Evolutionary conservation across 2,113 vertebrate species (phyloP).

Genomic region (Cacatua alba): DNA sequence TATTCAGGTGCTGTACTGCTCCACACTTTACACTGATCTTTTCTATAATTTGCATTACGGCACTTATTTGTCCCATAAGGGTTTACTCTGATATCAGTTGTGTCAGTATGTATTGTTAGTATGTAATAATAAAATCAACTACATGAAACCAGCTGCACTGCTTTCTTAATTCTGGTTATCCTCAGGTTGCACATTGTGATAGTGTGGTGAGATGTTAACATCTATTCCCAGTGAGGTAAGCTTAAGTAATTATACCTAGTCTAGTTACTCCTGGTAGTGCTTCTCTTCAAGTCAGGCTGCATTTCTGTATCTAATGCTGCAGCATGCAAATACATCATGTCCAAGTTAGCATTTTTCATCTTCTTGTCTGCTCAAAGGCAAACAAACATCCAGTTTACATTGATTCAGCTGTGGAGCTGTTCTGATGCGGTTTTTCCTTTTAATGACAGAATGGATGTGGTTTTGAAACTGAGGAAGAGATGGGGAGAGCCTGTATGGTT

Average conservation of each 20-base stretch:
- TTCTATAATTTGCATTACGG: not conserved
- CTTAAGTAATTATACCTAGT: not conserved
- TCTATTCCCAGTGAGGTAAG: not conserved
- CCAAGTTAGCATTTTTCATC: not conserved
- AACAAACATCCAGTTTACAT: not conserved
- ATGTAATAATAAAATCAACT: slow-evolving; percentile 58
- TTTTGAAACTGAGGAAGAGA: not conserved
- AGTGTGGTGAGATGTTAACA: not conserved
- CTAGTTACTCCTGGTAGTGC: not conserved
- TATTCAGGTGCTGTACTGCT: not conserved
- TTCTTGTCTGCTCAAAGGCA: not conserved
- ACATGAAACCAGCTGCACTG: not conserved
- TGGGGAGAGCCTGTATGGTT: not conserved
- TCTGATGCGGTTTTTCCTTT: not conserved
- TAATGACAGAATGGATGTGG: not conserved
- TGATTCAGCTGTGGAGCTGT: not conserved
- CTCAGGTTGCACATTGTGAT: not conserved
- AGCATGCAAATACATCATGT: accelerated
- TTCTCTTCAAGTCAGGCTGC: not conserved
- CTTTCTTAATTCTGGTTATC: not conserved
- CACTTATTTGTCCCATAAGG: not conserved
- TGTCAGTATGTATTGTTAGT: slow-evolving; percentile 32
- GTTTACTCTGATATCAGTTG: slow-evolving; percentile 30
- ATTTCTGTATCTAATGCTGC: not conserved
- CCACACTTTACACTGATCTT: not conserved